phyloP scores from a whole-genome alignment of 2,797 vertebrate species.

The Enteromius afrohamiltoni region DNA sequence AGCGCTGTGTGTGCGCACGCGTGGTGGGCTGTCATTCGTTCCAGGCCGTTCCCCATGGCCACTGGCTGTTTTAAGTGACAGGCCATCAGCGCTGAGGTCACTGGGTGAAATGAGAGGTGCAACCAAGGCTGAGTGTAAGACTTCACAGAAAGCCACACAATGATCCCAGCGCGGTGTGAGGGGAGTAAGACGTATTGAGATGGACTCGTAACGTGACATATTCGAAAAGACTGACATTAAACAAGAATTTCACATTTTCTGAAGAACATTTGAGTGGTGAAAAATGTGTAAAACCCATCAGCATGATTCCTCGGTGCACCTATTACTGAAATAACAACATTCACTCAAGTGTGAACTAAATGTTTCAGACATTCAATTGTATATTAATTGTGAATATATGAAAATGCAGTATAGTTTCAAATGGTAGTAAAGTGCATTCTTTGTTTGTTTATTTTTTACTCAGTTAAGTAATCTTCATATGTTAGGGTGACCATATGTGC shows the following conservation, averaged over 20 bases:
- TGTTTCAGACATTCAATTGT: not conserved
- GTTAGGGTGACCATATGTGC: no score
- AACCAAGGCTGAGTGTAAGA: conserved; percentile 25
- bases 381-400: not conserved
- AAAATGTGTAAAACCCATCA: not conserved
- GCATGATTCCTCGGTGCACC: not conserved
- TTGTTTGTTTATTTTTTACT: not conserved
- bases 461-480: not conserved
- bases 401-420: not conserved
- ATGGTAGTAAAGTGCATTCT: not conserved
- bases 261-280: not conserved
- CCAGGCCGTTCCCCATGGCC: conserved; percentile 30
- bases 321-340: not conserved
- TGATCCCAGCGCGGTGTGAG: conserved; percentile 8
- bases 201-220: not conserved
- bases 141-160: conserved; percentile 24
- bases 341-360: not conserved
- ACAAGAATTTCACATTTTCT: not conserved
- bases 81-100: conserved; percentile 56
- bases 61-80: conserved; percentile 43
- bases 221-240: not conserved
- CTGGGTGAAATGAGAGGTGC: conserved; percentile 46
- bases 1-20: conserved; percentile 2
- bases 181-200: conserved; percentile 6
- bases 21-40: conserved; percentile 18